Percentiles rank a stretch among this genome's conserved stretches.
Conservation (phyloP, 2,888 invertebrate species). For the Drosophila nigricruria region DNA sequence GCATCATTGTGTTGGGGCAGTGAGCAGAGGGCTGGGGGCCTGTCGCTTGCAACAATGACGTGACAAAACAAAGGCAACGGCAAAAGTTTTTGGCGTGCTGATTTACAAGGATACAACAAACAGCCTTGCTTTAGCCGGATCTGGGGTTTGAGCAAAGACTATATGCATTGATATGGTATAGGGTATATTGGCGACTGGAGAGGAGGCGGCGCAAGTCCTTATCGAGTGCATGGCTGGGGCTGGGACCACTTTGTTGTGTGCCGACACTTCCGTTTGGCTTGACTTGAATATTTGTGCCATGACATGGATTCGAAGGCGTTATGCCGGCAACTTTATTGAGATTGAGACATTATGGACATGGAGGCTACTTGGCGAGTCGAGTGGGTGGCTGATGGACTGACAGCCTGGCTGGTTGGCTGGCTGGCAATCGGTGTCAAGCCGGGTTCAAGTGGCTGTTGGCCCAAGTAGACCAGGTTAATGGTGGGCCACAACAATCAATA, state of each 20-base stretch:
- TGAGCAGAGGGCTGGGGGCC: conserved; percentile 5
- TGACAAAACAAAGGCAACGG: conserved; percentile 69
- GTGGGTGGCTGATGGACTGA: conserved; percentile 54
- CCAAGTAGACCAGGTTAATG: conserved; percentile 78
- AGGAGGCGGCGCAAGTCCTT: conserved; percentile 9
- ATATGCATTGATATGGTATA: conserved; percentile 39
- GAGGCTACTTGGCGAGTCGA: conserved; percentile 61
- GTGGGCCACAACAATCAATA: conserved; percentile 63
- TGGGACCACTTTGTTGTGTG: conserved; percentile 73
- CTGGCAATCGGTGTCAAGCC: conserved; percentile 44
- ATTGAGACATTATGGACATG: conserved; percentile 80
- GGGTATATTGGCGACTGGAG: conserved; percentile 8
- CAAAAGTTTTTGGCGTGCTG: conserved; percentile 71
- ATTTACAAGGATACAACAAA: conserved; percentile 72
- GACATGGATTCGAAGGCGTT: conserved; percentile 72
- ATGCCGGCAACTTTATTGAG: conserved; percentile 72
- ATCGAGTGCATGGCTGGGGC: conserved; percentile 29
- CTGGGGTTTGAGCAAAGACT: conserved; percentile 26
- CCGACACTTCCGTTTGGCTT: conserved; percentile 76
- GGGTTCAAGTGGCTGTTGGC: conserved; percentile 69
- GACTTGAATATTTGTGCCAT: conserved; percentile 77
- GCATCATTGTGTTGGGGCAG: conserved; percentile 57
- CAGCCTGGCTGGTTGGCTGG: conserved; percentile 15
- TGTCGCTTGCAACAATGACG: conserved; percentile 59
- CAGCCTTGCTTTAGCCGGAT: conserved; percentile 39